phyloP scores from a whole-genome alignment of 1,140 invertebrate genomes.

The Drosophila ironensis region DNA sequence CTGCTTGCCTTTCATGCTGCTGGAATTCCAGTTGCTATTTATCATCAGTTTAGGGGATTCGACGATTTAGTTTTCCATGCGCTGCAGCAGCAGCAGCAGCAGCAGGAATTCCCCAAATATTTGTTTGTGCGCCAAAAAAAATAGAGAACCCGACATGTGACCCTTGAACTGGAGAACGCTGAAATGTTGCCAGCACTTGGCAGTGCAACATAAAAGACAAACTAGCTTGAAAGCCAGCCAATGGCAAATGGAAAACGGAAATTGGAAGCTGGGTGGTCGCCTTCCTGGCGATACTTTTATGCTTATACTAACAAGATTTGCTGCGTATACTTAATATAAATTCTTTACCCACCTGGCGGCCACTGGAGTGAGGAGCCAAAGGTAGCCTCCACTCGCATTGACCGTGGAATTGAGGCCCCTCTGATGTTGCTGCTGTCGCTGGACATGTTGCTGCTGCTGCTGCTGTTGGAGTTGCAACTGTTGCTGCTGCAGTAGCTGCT shows the following conservation, averaged over 20 bases:
- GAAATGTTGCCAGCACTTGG: background rate
- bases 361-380: slow-evolving; percentile 81
- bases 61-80: background rate
- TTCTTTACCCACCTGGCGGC: slow-evolving; percentile 70
- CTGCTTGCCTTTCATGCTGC: slow-evolving; percentile 12
- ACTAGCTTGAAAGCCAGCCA: background rate
- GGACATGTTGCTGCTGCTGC: slow-evolving; percentile 13
- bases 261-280: background rate
- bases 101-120: background rate
- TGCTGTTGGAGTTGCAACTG: slow-evolving; percentile 13
- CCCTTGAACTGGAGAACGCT: background rate
- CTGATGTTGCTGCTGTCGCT: slow-evolving; percentile 22
- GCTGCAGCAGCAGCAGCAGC: no score
- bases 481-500: background rate
- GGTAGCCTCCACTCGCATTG: slow-evolving; percentile 43
- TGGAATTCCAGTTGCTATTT: slow-evolving; percentile 4
- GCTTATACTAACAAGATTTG: background rate
- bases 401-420: background rate
- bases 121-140: background rate
- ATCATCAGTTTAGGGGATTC: slow-evolving; percentile 8
- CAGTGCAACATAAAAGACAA: background rate
- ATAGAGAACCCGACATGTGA: background rate
- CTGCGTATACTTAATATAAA: no score
- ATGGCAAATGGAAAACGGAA: background rate
- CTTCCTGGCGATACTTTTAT: background rate